Base-by-base conservation (phyloP, 2,888 invertebrate species). In the Cephus pygmeus region DNA sequence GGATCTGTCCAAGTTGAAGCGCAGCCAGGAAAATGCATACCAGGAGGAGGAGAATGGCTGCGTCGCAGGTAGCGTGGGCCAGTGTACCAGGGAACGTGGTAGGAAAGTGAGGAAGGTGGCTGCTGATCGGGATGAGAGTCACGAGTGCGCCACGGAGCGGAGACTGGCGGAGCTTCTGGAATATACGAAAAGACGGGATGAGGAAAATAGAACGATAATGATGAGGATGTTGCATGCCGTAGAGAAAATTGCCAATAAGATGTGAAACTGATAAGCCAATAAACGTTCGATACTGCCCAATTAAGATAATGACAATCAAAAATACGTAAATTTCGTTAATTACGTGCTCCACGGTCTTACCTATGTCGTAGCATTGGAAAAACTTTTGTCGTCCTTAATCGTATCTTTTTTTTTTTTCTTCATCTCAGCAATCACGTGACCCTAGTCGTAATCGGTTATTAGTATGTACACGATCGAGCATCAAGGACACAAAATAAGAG, bases 121-220 rank as follows among this genome's bases (percentile, higher is more conserved):
- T 36, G 71, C 69, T 9, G 6, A 56, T n/a, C 73, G 78, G 36
- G 76, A 30, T 75, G 30, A 80, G 68, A 36, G 81, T 40, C 76
- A 83, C 76, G 75, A 75, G 69, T 77, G 75, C 31, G 77, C 81
- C 75, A 77, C 84, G 79, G 87, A 88, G 81, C 85, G 85, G 78
- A 86, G 86, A 79, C 80, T 88, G 69, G 83, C 81, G 76, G 87
- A 88, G 84, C 88, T 89, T 81, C 80, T 90, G 77, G 86, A 88
- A 79, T 90, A 88, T 79, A 85, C 87, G 36, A 86, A 87, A 81
- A 83, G 84, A 77, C 82, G 88, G 36, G 88, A 89, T 82, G 88
- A 86, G 82, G 88, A 89, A 79, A 88, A 88, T 77, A 83, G 87
- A 74, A 81, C 81, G 33, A 86, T 89, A 71, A 85, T 89, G 83